Evolutionary conservation across 2,888 invertebrate species (phyloP).

Genomic region (Lomographa bimaculata): DNA sequence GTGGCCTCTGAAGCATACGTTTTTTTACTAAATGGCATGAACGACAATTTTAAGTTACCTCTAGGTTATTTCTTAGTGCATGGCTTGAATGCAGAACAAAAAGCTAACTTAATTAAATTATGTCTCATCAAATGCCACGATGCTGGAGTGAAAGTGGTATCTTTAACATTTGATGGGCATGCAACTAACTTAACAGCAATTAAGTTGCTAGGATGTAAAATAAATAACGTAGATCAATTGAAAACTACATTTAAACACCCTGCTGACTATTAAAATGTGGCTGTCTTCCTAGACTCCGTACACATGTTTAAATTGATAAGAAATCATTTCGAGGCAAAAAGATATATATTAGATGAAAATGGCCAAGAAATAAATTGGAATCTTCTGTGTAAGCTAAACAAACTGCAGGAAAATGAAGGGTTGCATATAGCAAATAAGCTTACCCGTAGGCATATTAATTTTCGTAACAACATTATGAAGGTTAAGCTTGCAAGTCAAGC

Average conservation of each 20-base stretch:
- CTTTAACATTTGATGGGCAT: conserved; percentile 1
- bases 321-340: conserved; percentile 1
- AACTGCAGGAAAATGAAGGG: background rate
- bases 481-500: background rate
- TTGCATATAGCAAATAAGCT: conserved; percentile 1
- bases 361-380: background rate
- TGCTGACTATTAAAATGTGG: background rate
- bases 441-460: background rate
- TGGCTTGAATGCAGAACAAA: background rate
- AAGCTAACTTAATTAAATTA: conserved; percentile 1
- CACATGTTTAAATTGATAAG: background rate
- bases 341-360: background rate
- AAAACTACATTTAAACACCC: conserved; percentile 4
- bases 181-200: conserved; percentile 1
- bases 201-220: conserved; percentile 1
- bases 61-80: conserved; percentile 1
- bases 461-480: background rate
- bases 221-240: background rate
- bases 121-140: conserved; percentile 5
- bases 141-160: conserved; percentile 2
- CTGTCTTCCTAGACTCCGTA: background rate
- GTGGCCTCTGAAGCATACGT: conserved; percentile 1
- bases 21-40: background rate
- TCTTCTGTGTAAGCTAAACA: background rate
- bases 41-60: background rate